Conservation (phyloP, 2,797 vertebrate species). For the Esox masquinongy region DNA sequence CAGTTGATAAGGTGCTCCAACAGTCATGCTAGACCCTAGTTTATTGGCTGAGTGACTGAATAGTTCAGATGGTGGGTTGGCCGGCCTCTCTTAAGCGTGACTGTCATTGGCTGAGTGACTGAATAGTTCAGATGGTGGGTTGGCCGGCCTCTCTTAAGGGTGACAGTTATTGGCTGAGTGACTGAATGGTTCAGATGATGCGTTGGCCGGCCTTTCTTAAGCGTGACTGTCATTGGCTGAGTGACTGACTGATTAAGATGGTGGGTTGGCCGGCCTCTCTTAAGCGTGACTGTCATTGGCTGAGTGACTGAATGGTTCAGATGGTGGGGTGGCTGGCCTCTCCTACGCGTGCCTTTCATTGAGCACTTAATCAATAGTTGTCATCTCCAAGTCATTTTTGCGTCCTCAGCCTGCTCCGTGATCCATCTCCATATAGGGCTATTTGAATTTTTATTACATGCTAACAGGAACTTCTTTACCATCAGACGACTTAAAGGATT, state of each 20-base stretch:
- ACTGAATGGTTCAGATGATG: no score
- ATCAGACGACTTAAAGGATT: constrained; percentile 70
- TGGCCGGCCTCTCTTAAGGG: constrained; percentile 63
- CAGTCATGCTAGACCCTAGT: constrained; percentile 30
- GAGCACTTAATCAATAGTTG: constrained; percentile 78
- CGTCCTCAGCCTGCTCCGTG: constrained; percentile 54
- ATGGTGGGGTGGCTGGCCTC: constrained; percentile 59
- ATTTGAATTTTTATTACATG: constrained; percentile 72
- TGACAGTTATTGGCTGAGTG: constrained; percentile 64
- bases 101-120: constrained; percentile 16
- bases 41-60: background rate
- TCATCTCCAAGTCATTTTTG: constrained; percentile 72
- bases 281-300: background rate
- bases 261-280: no score
- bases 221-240: no score
- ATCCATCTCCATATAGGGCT: constrained; percentile 66
- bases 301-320: constrained; percentile 55
- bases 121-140: constrained; percentile 58
- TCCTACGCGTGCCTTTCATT: constrained; percentile 60
- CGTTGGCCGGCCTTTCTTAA: no score
- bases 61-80: no score
- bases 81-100: no score
- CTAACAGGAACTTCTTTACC: constrained; percentile 60
- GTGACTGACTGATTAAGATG: no score
- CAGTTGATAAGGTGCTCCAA: background rate